Percentiles rank a stretch among this genome's conserved stretches.
These are phyloP conservation scores for Coregonus clupeaformis DNA, from an alignment of 2,113 vertebrate species.

Conservation along the genomic window DNA sequence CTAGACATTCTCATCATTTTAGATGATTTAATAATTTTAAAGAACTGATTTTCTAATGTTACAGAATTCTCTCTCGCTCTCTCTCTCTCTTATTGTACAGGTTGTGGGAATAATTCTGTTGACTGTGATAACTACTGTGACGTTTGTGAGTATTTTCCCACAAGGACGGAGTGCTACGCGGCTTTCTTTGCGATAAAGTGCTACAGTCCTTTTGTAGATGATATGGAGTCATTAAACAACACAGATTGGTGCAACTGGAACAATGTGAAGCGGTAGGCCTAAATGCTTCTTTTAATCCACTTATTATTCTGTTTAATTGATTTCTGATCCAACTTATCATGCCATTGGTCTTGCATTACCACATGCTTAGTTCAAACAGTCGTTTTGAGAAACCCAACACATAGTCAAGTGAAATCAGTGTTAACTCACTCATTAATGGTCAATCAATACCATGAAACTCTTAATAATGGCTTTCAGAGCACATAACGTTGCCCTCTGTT, in stretches of 20 bases:
- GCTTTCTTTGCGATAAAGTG: rapidly evolving
- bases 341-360: neutral
- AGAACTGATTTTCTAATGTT: no score
- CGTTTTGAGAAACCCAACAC: neutral
- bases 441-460: no score
- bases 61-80: neutral
- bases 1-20: no score
- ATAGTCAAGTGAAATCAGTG: no score
- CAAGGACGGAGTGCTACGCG: slow-evolving; percentile 47
- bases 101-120: slow-evolving; percentile 26
- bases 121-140: rapidly evolving
- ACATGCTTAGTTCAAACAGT: neutral
- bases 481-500: neutral
- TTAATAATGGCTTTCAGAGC: neutral
- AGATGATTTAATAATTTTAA: no score
- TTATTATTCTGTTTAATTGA: neutral
- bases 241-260: slow-evolving; percentile 66
- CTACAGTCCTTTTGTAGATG: neutral
- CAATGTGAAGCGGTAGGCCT: slow-evolving; percentile 62
- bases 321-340: neutral
- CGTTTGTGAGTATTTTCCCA: rapidly evolving
- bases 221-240: slow-evolving; percentile 51
- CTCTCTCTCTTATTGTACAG: slow-evolving; percentile 26
- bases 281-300: neutral
- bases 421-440: no score